A percentile compares a stretch with the other conserved stretches of the same genome.
Evolutionary conservation across 2,888 invertebrate genomes (phyloP).

Genomic region (Steinernema scapterisci): DNA sequence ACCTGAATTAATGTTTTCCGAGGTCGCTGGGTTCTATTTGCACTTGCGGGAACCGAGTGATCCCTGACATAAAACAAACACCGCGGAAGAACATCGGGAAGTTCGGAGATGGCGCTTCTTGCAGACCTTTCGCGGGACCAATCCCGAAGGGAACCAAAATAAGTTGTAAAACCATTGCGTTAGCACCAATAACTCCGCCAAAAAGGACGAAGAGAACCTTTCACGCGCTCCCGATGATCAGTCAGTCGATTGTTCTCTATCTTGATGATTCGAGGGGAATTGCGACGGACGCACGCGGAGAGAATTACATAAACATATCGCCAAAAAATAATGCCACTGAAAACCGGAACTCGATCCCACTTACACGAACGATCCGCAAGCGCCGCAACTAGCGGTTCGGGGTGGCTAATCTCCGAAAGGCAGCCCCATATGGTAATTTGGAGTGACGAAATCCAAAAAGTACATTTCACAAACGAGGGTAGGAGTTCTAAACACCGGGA

Average conservation of each 20-base stretch:
- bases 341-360: slow-evolving; percentile 17
- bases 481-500: no score
- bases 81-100: not conserved
- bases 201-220: not conserved
- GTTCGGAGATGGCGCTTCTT: not conserved
- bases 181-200: not conserved
- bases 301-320: slow-evolving; percentile 29
- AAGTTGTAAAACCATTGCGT: no score
- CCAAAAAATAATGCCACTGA: slow-evolving; percentile 27
- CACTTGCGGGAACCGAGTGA: not conserved
- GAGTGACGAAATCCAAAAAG: not conserved
- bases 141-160: not conserved
- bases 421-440: slow-evolving; percentile 1
- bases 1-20: not conserved
- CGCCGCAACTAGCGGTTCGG: slow-evolving; percentile 15
- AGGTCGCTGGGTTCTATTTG: slow-evolving; percentile 5
- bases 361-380: not conserved
- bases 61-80: not conserved
- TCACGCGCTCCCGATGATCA: not conserved
- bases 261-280: slow-evolving; percentile 26
- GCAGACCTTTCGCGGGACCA: not conserved
- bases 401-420: not conserved
- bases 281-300: not conserved
- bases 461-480: no score
- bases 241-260: not conserved